Conservation (phyloP, 2,113 vertebrate species). For the Nansenia antarctica region DNA sequence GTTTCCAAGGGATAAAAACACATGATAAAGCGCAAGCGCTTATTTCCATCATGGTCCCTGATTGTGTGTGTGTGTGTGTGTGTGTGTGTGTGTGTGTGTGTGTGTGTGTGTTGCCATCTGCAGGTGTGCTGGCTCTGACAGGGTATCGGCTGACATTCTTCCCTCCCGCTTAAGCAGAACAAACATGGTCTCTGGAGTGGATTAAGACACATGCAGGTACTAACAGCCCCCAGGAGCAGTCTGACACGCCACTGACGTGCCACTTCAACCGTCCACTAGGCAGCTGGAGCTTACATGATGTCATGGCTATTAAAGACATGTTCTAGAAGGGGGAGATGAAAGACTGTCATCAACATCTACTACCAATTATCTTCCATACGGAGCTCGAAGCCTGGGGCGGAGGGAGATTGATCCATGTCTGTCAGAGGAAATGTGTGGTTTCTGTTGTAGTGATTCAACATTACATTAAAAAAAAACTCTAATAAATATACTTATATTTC, state of each 20-base stretch:
- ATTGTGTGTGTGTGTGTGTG: background rate
- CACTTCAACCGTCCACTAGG: conserved; percentile 25
- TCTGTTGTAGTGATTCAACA: no score
- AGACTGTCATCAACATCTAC: conserved; percentile 8
- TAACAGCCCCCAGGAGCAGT: conserved; percentile 41
- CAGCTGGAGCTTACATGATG: conserved; percentile 24
- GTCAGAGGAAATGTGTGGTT: no score
- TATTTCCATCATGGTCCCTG: background rate
- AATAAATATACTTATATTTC: background rate
- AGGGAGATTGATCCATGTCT: background rate
- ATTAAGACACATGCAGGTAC: conserved; percentile 62
- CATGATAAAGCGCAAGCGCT: no score
- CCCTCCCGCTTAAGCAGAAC: conserved; percentile 57
- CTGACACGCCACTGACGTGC: conserved; percentile 38
- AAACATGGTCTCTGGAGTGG: conserved; percentile 63
- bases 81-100: background rate
- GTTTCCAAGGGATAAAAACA: no score
- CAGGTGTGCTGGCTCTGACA: conserved; percentile 55
- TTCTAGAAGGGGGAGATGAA: conserved; percentile 12
- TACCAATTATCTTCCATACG: background rate
- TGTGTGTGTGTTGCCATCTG: background rate
- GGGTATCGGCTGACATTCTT: conserved; percentile 57
- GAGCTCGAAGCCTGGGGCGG: background rate
- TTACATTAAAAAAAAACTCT: background rate
- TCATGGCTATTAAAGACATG: conserved; percentile 36